Base-by-base conservation (phyloP, 2,888 invertebrate genomes). In the Meteorus colon region DNA sequence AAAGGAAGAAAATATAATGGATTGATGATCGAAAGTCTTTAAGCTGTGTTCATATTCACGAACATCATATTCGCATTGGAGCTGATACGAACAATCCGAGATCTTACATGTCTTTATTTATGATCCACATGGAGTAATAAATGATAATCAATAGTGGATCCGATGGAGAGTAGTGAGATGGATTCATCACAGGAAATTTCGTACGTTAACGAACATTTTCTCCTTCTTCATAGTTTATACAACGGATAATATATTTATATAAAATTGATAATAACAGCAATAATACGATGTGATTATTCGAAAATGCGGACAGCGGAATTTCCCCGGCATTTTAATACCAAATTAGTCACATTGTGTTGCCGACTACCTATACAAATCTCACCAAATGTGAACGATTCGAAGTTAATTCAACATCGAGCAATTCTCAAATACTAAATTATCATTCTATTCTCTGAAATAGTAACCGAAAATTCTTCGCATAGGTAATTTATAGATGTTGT, bases 361-460 rank as follows among this genome's bases (percentile, higher is more conserved):
- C n/a, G 48, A n/a, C 2, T n/a, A 31, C 34, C 34, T 16, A 4
- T 29, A 4, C 41, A 27, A 10, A 41, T 29, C 45, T 29, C 41
- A 27, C 6, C 45, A 62, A 72, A n/a, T 41, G 41, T 45, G 19
- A 41, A 14, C 24, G 24, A 51, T n/a, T 48, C 16, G 45, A 45
- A 72, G 16, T 31, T 29, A 48, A 45, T 62, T 62, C 27, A 72
- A 45, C 45, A 55, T 41, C 62, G 41, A 60, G 48, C 48, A 51
- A 72, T 45, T 70, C 48, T 24, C 63, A 31, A 31, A 48, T 45
- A 34, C 63, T 48, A 27, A 63, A 72, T 63, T 60, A 72, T 63
- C 72, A 45, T 45, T 29, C 62, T 48, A 72, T 45, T 37, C 41
- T 60, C 48, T 51, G 31, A 24, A 48, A 6, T 68, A 48, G 27